Percentiles rank a stretch among this genome's conserved stretches.
phyloP scores from a whole-genome alignment of 2,888 invertebrate genomes.

The Cylindroiulus punctatus region DNA sequence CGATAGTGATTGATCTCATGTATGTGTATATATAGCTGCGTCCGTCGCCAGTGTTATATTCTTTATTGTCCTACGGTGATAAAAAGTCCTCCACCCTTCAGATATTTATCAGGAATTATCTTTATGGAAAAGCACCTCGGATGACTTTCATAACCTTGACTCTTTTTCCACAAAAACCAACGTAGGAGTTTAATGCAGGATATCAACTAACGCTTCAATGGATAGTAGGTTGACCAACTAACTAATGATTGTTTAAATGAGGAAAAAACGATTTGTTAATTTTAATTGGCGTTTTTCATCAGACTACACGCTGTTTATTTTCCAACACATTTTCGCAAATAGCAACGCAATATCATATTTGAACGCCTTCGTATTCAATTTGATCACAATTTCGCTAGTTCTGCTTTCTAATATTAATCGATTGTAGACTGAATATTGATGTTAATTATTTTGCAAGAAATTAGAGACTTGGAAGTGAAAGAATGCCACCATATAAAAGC shows the following conservation, averaged over 20 bases:
- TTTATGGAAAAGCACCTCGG: slow-evolving; percentile 42
- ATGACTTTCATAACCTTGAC: slow-evolving; percentile 48
- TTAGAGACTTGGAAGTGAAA: neutral
- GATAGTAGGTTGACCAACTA: slow-evolving; percentile 49
- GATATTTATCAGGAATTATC: slow-evolving; percentile 36
- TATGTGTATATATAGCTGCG: neutral
- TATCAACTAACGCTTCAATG: slow-evolving; percentile 44
- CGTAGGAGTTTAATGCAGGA: slow-evolving; percentile 46
- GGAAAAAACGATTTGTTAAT: neutral
- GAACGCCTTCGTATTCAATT: slow-evolving; percentile 37
- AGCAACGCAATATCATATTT: slow-evolving; percentile 13
- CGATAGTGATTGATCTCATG: slow-evolving; percentile 7
- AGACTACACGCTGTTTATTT: neutral
- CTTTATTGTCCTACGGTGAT: slow-evolving; percentile 2
- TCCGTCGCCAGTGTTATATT: neutral
- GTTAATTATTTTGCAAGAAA: slow-evolving; percentile 4
- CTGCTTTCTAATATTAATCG: neutral
- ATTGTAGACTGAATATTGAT: neutral
- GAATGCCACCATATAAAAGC: slow-evolving; percentile 6
- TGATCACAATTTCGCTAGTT: neutral
- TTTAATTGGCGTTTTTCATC: slow-evolving; percentile 16
- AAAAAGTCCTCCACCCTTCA: slow-evolving; percentile 20
- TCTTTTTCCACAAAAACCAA: slow-evolving; percentile 15
- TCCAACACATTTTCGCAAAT: neutral
- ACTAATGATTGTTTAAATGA: slow-evolving; percentile 22